Base-by-base conservation (phyloP, 2,888 invertebrate species). In the Anagyrus pseudococci region DNA sequence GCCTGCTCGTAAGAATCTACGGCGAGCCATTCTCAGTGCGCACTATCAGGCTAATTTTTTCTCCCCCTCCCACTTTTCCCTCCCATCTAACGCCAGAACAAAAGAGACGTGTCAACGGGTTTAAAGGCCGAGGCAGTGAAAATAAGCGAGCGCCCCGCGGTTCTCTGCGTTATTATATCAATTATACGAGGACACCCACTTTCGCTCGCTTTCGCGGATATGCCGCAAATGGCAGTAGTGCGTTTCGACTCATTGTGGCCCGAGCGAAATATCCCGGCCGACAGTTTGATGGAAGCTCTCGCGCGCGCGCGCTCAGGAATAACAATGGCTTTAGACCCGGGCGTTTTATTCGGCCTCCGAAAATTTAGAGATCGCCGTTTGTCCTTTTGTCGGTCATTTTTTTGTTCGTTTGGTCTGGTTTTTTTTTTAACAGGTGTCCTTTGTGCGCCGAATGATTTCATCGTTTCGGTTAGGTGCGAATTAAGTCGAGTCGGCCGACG, bases 211-310 rank as follows among this genome's bases (percentile, higher is more conserved):
- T 1, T 15, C 17, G 26, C 20, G 1, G 17, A 44, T 44, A 29
- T 13, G 20, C 17, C 22, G 6, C 8, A 19, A 41, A 13, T 17
- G 43, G 25, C 50, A 10, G 49, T 29, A 26, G 20, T 23, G 57
- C 64, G 53, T 60, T 64, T 58, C 19, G 64, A 52, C 55, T 64
- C 56, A 59, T 64, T 64, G 64, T 59, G 59, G 64, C 50, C 49
- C 15, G 33, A 46, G 46, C 33, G 55, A 59, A 64, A 59, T 59
- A 46, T 56, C 59, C 47, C 52, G 2, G 10, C n/a, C 46, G 57
- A 64, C 64, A 64, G 53, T 57, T 64, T 64, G 60, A 60, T 64
- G 60, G 59, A 64, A 64, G 60, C 60, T 17, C 17, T 4, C n/a
- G n/a, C n/a, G n/a, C n/a, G n/a, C n/a, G n/a, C n/a, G n/a, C n/a